phyloP scores from a whole-genome alignment of 2,797 vertebrate genomes.

The Petrocephalus sullivani region DNA sequence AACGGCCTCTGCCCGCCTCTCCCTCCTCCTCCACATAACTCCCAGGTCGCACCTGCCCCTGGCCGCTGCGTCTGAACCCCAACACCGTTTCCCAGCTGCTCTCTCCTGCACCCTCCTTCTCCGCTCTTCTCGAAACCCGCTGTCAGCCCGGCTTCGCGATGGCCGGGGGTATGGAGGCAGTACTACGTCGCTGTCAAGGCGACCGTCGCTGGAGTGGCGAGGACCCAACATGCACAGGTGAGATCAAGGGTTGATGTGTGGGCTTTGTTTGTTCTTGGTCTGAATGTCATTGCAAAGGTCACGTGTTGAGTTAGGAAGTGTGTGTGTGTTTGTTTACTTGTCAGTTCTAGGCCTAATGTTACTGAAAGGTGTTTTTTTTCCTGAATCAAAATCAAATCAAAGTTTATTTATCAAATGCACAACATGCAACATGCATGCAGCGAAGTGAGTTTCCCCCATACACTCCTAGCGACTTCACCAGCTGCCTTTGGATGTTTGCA shows the following conservation, averaged over 20 bases:
- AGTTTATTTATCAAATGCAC: neutral
- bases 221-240: conserved; percentile 67
- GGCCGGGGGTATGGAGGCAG: conserved; percentile 53
- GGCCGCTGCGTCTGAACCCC: conserved; percentile 57
- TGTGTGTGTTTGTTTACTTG: conserved; percentile 36
- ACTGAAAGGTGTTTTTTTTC: conserved; percentile 45
- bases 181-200: conserved; percentile 71
- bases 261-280: neutral
- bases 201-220: conserved; percentile 74
- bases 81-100: conserved; percentile 52
- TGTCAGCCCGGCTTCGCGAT: conserved; percentile 64
- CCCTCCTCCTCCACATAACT: neutral
- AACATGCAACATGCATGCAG: neutral
- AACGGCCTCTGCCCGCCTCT: neutral
- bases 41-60: conserved; percentile 68
- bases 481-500: conserved; percentile 32
- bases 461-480: conserved; percentile 52
- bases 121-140: conserved; percentile 65
- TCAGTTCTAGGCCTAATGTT: conserved; percentile 43
- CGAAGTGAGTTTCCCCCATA: conserved; percentile 11
- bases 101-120: conserved; percentile 66
- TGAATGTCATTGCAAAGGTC: conserved; percentile 3
- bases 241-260: conserved; percentile 31
- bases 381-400: neutral
- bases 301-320: conserved; percentile 36